Base-by-base conservation (phyloP, 2,113 vertebrate genomes). In the Hemiprocne comata region DNA sequence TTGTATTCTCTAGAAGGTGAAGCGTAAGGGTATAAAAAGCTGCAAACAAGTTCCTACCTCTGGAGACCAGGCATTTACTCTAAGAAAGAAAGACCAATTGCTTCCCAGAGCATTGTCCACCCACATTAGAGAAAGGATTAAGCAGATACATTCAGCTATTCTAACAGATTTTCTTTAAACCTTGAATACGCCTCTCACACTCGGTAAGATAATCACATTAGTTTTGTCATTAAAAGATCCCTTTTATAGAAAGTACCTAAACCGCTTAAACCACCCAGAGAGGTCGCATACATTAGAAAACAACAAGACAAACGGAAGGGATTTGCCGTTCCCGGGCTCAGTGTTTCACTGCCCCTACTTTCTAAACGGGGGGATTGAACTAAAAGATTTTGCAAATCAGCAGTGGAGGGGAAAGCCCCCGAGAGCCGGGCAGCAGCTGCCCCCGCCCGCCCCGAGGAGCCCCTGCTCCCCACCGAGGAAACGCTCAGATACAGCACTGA, bases 151-250 rank as follows among this genome's bases (percentile, higher is more conserved):
- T 99, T 99, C 99, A 99, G 99, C 99, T 99, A 98, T 99, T 98
- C 99, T 98, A 99, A 99, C 99, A 99, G 98, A 99, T 99, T 99
- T 98, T 98, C 98, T 98, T 98, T 99, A 99, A 99, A 98, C 98
- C 98, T 97, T 99, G 98, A 99, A 99, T 99, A 97, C 92, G 95
- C 98, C 98, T 99, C 99, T 99, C 99, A 98, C 99, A 99, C 98
- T 99, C 98, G 98, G 98, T 99, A 98, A 98, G 98, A 99, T 99
- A 99, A 99, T 99, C 99, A 99, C 99, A 99, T 99, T 99, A 99
- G 99, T 98, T 99, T 99, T 99, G 99, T 99, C 98, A 98, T 99
- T 99, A 99, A 99, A 99, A 99, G 98, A 98, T 98, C 97, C 98
- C 98, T 98, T 98, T 98, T 98, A 98, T 98, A 98, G 98, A 98